Evolutionary conservation across 2,113 vertebrate species (phyloP).

Genomic region (Coturnix japonica): DNA sequence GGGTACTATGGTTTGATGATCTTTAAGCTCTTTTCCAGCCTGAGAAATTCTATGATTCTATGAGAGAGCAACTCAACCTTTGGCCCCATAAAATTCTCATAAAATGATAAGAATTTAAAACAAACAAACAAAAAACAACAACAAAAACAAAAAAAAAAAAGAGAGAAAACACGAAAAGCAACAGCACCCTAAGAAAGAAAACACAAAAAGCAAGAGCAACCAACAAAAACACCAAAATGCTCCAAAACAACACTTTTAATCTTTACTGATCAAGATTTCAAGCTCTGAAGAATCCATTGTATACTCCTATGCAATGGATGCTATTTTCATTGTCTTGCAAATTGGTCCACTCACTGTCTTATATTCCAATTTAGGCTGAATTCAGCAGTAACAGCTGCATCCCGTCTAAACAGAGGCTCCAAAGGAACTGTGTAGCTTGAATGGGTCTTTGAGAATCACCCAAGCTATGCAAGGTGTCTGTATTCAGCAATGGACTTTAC

Average conservation of each 20-base stretch:
- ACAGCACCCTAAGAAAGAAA: too few species aligned
- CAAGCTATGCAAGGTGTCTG: fast-evolving
- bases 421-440: background rate
- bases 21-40: too few species aligned
- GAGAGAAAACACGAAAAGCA: background rate
- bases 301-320: background rate
- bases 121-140: too few species aligned
- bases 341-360: background rate
- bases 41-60: background rate
- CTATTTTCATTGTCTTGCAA: background rate
- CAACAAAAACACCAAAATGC: background rate
- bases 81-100: background rate
- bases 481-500: background rate
- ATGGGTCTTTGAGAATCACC: background rate
- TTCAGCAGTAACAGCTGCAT: background rate
- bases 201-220: background rate
- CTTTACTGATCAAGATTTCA: background rate
- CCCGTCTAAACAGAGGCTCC: background rate
- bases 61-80: background rate
- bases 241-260: background rate
- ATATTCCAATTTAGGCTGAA: background rate
- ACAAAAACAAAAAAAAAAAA: background rate
- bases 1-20: too few species aligned
- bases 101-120: background rate
- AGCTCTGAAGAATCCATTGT: background rate